Evolutionary conservation across 2,888 invertebrate genomes (phyloP).

Genomic region (Plutella xylostella): DNA sequence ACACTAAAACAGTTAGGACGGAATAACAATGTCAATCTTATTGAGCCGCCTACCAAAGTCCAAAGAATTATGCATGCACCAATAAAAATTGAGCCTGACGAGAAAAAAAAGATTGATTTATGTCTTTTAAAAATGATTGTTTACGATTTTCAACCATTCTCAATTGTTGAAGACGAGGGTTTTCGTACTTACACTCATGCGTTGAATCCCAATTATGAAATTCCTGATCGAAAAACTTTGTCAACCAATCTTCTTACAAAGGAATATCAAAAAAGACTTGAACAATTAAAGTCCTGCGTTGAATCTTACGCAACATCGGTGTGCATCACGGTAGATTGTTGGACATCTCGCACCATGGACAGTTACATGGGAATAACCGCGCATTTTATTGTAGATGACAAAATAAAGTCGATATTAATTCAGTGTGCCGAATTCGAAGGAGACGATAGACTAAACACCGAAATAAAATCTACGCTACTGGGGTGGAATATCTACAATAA

Average conservation of each 20-base stretch:
- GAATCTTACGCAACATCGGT: not conserved
- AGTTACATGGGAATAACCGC: not conserved
- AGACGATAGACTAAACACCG: not conserved
- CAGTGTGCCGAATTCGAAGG: not conserved
- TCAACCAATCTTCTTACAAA: constrained; percentile 2
- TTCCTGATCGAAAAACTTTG: constrained; percentile 7
- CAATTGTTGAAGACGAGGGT: constrained; percentile 10
- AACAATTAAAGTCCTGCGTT: not conserved
- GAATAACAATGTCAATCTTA: no score
- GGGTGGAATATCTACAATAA: not conserved
- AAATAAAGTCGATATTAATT: not conserved
- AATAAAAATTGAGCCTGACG: not conserved
- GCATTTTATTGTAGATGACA: not conserved
- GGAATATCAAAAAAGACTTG: constrained; percentile 7
- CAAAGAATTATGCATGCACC: no score
- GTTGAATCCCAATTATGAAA: constrained; percentile 4
- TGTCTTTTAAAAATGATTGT: constrained; percentile 7
- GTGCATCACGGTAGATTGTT: not conserved
- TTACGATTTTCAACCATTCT: constrained; percentile 13
- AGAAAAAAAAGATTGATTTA: constrained; percentile 7
- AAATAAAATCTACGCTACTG: not conserved
- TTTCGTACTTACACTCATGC: constrained; percentile 8
- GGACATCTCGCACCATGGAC: not conserved
- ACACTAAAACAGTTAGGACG: no score
- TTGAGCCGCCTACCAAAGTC: no score